Conservation (phyloP, 2,888 invertebrate species). For the Gastracanthus pulcherrimus region DNA sequence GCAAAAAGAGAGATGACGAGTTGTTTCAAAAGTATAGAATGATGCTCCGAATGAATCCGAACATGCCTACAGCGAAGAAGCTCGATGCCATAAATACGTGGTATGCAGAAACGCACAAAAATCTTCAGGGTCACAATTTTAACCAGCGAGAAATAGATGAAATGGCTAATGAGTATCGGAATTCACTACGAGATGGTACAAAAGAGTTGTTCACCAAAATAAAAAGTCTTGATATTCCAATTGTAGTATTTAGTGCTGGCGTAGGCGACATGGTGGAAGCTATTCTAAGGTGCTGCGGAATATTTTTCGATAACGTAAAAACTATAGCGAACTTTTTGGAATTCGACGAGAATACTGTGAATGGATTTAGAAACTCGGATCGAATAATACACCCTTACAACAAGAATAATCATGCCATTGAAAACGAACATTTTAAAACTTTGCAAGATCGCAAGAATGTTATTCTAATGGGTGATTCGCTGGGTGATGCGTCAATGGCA, state of each 20-base stretch:
- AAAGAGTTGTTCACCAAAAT: constrained; percentile 83
- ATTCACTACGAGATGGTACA: constrained; percentile 84
- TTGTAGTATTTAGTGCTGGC: constrained; percentile 97
- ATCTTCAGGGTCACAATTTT: constrained; percentile 81
- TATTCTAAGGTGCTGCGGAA: constrained; percentile 84
- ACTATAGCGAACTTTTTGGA: constrained; percentile 93
- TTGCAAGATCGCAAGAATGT: constrained; percentile 87
- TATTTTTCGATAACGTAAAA: constrained; percentile 86
- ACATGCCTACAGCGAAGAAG: constrained; percentile 85
- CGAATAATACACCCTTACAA: constrained; percentile 93
- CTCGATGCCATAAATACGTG: constrained; percentile 88
- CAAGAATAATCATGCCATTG: constrained; percentile 92
- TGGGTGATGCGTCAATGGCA: constrained; percentile 96
- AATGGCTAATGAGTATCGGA: constrained; percentile 78
- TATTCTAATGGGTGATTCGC: constrained; percentile 93
- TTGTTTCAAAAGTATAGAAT: constrained; percentile 87
- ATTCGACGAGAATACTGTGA: constrained; percentile 78
- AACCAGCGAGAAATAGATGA: constrained; percentile 80
- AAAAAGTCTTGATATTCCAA: constrained; percentile 84
- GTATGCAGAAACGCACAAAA: constrained; percentile 84
- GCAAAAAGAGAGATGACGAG: constrained; percentile 79
- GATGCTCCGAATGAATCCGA: no score
- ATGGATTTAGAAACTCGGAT: constrained; percentile 85
- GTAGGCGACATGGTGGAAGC: constrained; percentile 92
- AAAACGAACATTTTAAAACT: constrained; percentile 88